These are phyloP conservation scores for Amphiduros pacificus DNA, from an alignment of 2,888 invertebrate genomes.

Conservation along the genomic window DNA sequence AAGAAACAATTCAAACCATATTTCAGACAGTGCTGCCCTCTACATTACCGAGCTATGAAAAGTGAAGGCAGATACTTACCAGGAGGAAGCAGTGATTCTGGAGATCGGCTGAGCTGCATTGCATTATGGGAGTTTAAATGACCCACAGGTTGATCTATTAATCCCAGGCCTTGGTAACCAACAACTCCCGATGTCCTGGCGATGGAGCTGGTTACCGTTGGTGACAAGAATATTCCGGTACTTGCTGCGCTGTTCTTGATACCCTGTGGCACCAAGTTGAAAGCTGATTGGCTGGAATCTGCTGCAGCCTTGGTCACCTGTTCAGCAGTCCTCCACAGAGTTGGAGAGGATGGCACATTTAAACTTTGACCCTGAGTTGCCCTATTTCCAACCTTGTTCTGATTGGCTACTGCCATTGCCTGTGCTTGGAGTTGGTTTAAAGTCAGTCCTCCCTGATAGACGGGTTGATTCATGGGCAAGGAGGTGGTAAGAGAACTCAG, in stretches of 20 bases:
- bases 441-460: not conserved
- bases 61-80: no score
- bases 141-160: not conserved
- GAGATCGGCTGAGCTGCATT: not conserved
- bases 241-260: not conserved
- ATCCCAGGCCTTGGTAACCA: not conserved
- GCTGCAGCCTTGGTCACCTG: no score
- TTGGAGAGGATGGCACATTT: not conserved
- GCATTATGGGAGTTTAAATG: not conserved
- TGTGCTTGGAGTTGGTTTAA: not conserved
- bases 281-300: not conserved
- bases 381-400: no score
- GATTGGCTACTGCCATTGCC: not conserved
- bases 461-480: no score
- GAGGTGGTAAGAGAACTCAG: no score
- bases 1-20: no score
- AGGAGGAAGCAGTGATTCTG: not conserved
- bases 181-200: not conserved
- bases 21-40: no score
- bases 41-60: no score
- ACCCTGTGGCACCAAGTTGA: not conserved
- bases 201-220: not conserved
- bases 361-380: no score
- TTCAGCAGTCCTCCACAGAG: not conserved
- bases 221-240: not conserved